A percentile compares a stretch with the other conserved stretches of the same genome.
These are phyloP conservation scores for Erpornis zantholeuca DNA, from an alignment of 2,113 vertebrate genomes.

Conservation along the genomic window DNA sequence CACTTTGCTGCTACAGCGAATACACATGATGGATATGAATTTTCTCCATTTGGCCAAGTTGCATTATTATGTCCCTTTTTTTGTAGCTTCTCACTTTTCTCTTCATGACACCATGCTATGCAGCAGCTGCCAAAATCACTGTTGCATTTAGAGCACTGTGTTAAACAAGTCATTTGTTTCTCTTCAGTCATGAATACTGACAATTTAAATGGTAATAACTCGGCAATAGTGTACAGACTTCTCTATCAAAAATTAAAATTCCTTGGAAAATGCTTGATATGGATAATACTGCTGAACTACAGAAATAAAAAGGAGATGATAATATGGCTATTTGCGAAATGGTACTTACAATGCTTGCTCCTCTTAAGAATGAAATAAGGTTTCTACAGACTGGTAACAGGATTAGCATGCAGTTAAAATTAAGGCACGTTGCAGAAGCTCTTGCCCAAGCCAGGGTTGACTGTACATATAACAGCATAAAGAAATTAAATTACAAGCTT, in stretches of 20 bases:
- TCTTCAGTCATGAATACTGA: conserved; percentile 33
- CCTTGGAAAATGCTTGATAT: conserved; percentile 38
- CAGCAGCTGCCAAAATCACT: conserved; percentile 35
- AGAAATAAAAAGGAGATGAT: not conserved
- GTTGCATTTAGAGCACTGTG: conserved; percentile 1
- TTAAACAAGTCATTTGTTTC: conserved; percentile 55
- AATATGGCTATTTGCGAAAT: conserved; percentile 13
- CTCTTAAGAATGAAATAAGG: conserved; percentile 77
- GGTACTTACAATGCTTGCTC: conserved; percentile 75
- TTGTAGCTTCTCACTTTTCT: conserved; percentile 14
- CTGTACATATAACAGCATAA: conserved; percentile 58
- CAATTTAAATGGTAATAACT: conserved; percentile 53
- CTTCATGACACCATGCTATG: conserved; percentile 18
- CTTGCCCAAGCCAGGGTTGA: conserved; percentile 80
- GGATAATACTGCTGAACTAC: not conserved
- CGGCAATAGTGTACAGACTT: not conserved
- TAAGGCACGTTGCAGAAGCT: conserved; percentile 80
- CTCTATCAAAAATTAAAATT: conserved; percentile 39
- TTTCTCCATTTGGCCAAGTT: not conserved
- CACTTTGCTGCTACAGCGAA: not conserved
- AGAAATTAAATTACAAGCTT: conserved; percentile 45
- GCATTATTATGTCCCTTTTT: not conserved
- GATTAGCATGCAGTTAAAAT: conserved; percentile 84
- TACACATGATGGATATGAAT: not conserved
- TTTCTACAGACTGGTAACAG: conserved; percentile 81